These are phyloP conservation scores for Tetheella fluctuosa DNA, from an alignment of 2,888 invertebrate genomes.

Conservation along the genomic window DNA sequence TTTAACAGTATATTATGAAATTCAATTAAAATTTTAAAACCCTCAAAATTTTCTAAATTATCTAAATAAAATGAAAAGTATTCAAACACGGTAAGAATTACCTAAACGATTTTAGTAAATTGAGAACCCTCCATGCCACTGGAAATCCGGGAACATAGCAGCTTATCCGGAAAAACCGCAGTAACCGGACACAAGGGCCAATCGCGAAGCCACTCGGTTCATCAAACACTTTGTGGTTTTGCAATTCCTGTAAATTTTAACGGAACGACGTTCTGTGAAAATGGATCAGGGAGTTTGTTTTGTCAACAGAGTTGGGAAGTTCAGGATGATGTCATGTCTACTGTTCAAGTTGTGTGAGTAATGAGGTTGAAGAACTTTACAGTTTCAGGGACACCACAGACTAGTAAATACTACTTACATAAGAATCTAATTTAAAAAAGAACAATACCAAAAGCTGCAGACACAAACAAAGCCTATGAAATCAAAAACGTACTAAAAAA, in stretches of 20 bases:
- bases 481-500: neutral
- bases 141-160: neutral
- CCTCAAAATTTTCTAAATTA: too few relatives aligned
- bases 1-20: too few relatives aligned
- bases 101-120: neutral
- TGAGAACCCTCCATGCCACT: neutral
- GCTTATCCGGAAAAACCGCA: constrained; percentile 5
- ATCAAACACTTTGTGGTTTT: constrained; percentile 2
- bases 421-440: too few relatives aligned
- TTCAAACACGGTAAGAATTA: neutral
- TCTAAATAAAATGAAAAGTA: neutral
- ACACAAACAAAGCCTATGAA: neutral
- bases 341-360: neutral
- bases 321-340: neutral
- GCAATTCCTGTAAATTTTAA: neutral
- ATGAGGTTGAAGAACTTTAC: too few relatives aligned
- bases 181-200: neutral
- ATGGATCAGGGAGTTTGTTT: neutral
- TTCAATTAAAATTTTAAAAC: too few relatives aligned
- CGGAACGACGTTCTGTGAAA: neutral
- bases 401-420: too few relatives aligned
- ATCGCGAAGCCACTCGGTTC: neutral
- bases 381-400: too few relatives aligned
- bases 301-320: neutral
- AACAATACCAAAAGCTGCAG: neutral